phyloP scores from a whole-genome alignment of 2,888 invertebrate species.

The Tenthredo mesomela region DNA sequence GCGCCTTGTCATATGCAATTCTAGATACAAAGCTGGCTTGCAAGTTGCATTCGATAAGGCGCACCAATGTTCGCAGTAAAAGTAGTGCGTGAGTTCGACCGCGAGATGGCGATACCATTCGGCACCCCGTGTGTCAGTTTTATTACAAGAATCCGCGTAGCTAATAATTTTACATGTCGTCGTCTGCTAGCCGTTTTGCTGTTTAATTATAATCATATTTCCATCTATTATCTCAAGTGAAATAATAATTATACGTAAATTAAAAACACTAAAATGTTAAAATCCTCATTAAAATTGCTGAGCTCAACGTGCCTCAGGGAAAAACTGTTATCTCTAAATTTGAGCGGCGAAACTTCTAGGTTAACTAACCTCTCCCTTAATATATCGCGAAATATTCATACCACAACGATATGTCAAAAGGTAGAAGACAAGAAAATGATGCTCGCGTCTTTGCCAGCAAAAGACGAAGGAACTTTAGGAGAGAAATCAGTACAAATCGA shows the following conservation, averaged over 20 bases:
- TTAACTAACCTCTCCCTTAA: not conserved
- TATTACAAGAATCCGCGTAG: not conserved
- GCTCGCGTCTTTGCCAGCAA: slow-evolving; percentile 72
- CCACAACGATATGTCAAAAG: slow-evolving; percentile 62
- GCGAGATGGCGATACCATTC: not conserved
- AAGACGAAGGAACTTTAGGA: slow-evolving; percentile 89
- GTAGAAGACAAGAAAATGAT: slow-evolving; percentile 72
- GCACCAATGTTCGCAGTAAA: not conserved
- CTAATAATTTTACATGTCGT: not conserved
- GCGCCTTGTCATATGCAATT: too few relatives aligned
- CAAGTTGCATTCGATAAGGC: not conserved
- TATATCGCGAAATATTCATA: slow-evolving; percentile 55
- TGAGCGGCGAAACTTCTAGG: not conserved
- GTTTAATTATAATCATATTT: not conserved
- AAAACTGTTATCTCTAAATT: not conserved
- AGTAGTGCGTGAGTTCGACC: not conserved
- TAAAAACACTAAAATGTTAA: slow-evolving; percentile 6
- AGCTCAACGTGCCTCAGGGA: not conserved
- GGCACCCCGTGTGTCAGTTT: not conserved
- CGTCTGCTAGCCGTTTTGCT: not conserved
- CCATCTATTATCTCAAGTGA: not conserved
- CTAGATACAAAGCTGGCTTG: not conserved
- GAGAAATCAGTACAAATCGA: slow-evolving; percentile 88
- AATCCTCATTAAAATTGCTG: slow-evolving; percentile 17
- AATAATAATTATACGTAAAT: not conserved